A percentile compares a stretch with the other conserved stretches of the same genome.
phyloP scores from a whole-genome alignment of 2,113 vertebrate genomes.

The Panthera uncia region DNA sequence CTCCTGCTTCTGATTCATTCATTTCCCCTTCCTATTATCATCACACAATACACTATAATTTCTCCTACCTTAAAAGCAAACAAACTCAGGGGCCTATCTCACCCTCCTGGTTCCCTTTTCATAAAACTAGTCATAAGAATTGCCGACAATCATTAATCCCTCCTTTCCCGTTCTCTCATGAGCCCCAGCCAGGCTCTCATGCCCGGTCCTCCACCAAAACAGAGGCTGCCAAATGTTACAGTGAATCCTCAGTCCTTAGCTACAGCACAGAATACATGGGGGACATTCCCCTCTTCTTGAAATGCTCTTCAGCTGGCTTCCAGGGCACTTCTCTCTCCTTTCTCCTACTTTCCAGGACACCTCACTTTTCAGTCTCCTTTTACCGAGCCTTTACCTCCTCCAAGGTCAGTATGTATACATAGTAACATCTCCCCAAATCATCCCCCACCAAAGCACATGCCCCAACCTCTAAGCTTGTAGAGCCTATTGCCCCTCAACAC shows the following conservation, averaged over 20 bases:
- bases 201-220: neutral
- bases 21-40: neutral
- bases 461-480: fast-evolving
- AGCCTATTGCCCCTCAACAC: neutral
- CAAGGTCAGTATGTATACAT: neutral
- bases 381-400: neutral
- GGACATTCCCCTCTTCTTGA: neutral
- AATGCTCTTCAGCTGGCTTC: neutral
- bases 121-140: neutral
- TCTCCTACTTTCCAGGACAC: neutral
- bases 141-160: neutral
- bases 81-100: neutral
- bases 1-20: neutral
- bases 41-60: neutral
- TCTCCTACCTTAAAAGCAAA: neutral
- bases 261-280: fast-evolving
- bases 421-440: neutral
- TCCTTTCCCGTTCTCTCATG: neutral
- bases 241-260: neutral
- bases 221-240: neutral
- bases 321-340: no score
- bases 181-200: neutral
- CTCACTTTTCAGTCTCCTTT: neutral
- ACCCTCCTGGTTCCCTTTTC: neutral
- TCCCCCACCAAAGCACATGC: neutral